A percentile compares a stretch with the other conserved stretches of the same genome.
Evolutionary conservation across 2,113 vertebrate species (phyloP).

Genomic region (Elanoides forficatus): DNA sequence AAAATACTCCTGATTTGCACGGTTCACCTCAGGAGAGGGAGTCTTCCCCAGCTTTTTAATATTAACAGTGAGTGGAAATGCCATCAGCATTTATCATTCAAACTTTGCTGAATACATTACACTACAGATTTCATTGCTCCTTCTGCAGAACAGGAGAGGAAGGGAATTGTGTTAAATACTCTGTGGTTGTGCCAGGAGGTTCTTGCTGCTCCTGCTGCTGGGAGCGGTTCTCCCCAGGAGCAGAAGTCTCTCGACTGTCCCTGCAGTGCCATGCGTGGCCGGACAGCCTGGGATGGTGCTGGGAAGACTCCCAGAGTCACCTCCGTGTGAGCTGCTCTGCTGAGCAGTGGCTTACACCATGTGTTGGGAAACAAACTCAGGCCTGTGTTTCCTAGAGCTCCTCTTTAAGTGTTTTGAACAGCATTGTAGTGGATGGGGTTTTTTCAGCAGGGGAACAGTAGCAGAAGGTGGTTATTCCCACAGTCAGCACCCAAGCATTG

Average conservation of each 20-base stretch:
- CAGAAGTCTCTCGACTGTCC: not conserved
- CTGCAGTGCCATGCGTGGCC: not conserved
- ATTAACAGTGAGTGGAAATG: conserved; percentile 21
- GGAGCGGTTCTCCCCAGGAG: not conserved
- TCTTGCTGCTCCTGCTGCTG: not conserved
- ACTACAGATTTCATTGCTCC: not conserved
- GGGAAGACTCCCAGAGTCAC: not conserved
- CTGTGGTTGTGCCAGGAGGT: not conserved
- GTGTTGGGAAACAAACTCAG: not conserved
- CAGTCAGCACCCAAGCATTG: not conserved
- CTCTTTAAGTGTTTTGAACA: not conserved
- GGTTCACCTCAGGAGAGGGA: conserved; percentile 3
- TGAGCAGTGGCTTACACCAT: not conserved
- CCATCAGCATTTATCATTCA: conserved; percentile 43
- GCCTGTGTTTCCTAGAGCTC: not conserved
- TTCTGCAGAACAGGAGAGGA: not conserved
- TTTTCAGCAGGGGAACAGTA: not conserved
- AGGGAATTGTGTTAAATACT: not conserved
- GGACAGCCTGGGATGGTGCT: not conserved
- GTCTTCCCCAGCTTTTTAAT: conserved; percentile 4
- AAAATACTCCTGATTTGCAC: conserved; percentile 17
- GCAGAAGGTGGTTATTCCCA: not conserved
- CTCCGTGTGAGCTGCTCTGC: not conserved
- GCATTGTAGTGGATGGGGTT: rapidly evolving
- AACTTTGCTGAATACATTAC: conserved; percentile 11